Conservation (phyloP, 2,113 vertebrate genomes). For the Lophura nycthemera region DNA sequence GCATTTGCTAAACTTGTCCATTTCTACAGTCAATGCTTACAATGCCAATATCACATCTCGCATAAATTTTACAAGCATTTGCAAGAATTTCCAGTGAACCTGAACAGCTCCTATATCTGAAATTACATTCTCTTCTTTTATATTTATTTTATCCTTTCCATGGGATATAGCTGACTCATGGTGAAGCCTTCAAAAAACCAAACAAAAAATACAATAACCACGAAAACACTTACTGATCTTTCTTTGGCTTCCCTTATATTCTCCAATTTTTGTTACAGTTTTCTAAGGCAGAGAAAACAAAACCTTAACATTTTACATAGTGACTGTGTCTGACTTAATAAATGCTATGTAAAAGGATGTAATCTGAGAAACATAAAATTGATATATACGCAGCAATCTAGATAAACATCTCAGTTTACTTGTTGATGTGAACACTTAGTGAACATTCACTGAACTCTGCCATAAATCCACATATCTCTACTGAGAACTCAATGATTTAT, state of each 20-base stretch:
- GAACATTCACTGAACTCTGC: neutral
- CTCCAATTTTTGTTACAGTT: neutral
- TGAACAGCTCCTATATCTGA: neutral
- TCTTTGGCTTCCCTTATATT: neutral
- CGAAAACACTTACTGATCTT: neutral
- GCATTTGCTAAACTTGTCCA: neutral
- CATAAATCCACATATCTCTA: neutral
- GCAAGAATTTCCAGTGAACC: conserved; percentile 8
- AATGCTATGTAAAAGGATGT: neutral
- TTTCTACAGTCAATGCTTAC: neutral
- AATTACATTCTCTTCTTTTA: neutral
- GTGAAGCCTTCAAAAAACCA: neutral
- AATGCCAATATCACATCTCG: conserved; percentile 4
- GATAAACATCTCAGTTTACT: neutral
- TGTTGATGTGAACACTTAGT: neutral
- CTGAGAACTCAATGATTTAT: conserved; percentile 13
- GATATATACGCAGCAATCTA: neutral
- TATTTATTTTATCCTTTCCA: neutral
- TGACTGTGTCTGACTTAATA: neutral
- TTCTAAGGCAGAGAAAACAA: neutral
- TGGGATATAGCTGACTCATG: neutral
- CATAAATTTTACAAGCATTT: neutral
- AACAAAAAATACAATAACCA: neutral
- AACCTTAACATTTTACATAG: neutral
- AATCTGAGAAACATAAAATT: neutral